These are phyloP conservation scores for Peromyscus polionotus DNA, from an alignment of 2,113 vertebrate species.

Conservation along the genomic window DNA sequence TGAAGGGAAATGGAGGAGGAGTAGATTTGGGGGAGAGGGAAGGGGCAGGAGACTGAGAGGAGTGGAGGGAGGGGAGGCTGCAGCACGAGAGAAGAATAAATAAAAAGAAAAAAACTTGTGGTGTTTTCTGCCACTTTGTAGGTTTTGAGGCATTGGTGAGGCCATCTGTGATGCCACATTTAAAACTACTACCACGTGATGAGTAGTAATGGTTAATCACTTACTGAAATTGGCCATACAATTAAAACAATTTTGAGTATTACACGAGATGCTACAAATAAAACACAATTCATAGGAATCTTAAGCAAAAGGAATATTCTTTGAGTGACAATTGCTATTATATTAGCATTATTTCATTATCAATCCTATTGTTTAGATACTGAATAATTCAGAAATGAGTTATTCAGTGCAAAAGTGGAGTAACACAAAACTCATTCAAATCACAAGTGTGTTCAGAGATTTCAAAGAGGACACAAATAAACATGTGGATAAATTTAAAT, in stretches of 20 bases:
- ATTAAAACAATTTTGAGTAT: neutral
- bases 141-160: neutral
- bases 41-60: too few species aligned
- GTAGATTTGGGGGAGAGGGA: neutral
- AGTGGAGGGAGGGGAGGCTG: neutral
- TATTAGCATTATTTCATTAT: neutral
- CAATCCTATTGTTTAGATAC: constrained; percentile 29
- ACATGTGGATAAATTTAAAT: neutral
- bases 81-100: neutral
- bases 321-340: neutral
- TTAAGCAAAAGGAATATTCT: neutral
- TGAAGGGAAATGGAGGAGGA: neutral
- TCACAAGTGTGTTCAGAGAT: neutral
- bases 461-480: neutral
- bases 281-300: neutral
- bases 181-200: neutral
- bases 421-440: neutral
- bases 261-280: neutral
- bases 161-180: neutral
- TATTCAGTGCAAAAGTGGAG: neutral
- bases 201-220: neutral
- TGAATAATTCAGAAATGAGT: neutral
- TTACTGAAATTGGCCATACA: neutral
- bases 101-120: neutral
- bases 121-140: neutral